Percentiles rank a stretch among this genome's conserved stretches.
Conservation (phyloP, 1,140 invertebrate species). For the Tetragonula clypearis region DNA sequence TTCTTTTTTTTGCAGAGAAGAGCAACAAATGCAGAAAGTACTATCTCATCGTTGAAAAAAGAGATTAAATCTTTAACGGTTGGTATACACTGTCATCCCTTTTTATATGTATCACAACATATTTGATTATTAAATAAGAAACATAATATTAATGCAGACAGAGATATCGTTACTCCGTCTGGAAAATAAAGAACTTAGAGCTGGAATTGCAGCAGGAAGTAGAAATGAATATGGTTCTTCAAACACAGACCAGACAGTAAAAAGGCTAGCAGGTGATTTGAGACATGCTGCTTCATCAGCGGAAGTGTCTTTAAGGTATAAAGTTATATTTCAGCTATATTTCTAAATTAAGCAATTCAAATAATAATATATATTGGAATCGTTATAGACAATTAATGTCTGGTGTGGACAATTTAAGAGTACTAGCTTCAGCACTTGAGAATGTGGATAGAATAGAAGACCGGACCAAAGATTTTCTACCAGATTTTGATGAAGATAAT, state of each 20-base stretch:
- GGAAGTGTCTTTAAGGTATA: conserved; percentile 85
- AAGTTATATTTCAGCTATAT: not conserved
- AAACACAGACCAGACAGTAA: conserved; percentile 71
- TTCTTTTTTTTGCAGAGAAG: conserved; percentile 79
- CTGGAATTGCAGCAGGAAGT: conserved; percentile 69
- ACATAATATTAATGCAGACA: conserved; percentile 68
- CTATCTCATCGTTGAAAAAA: conserved; percentile 82
- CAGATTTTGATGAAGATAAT: conserved; percentile 81
- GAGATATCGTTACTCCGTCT: conserved; percentile 80
- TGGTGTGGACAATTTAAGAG: conserved; percentile 85
- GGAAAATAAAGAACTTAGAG: conserved; percentile 78
- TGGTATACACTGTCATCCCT: conserved; percentile 7
- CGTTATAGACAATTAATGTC: conserved; percentile 84
- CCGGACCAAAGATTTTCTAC: conserved; percentile 81
- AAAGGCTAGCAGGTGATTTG: conserved; percentile 82
- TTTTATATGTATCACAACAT: not conserved
- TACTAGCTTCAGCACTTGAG: conserved; percentile 84
- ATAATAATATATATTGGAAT: conserved; percentile 29
- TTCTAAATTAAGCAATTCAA: conserved; percentile 1
- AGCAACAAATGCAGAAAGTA: conserved; percentile 82
- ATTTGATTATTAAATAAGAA: not conserved
- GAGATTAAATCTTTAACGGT: conserved; percentile 84
- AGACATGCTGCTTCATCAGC: conserved; percentile 84
- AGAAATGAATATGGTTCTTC: conserved; percentile 60
- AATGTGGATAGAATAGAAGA: conserved; percentile 83